Conservation (phyloP, 2,113 vertebrate species). For the Muntiacus reevesi region DNA sequence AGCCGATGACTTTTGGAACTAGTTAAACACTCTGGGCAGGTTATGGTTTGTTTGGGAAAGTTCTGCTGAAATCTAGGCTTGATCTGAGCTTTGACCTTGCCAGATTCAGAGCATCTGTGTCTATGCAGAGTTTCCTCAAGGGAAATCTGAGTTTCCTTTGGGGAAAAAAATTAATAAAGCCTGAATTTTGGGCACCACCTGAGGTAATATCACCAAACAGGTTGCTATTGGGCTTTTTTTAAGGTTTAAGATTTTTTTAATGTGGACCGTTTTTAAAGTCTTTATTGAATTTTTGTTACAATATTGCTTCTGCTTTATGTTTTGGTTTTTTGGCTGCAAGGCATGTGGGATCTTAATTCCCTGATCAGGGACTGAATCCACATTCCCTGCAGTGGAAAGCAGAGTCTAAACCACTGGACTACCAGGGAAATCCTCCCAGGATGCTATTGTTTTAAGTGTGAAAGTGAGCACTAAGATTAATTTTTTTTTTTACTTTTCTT, state of each 20-base stretch:
- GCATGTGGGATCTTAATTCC: not conserved
- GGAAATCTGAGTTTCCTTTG: not conserved
- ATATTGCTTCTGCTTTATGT: not conserved
- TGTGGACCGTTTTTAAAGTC: not conserved
- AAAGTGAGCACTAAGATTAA: not conserved
- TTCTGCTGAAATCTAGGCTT: not conserved
- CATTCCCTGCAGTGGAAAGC: not conserved
- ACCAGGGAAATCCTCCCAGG: not conserved
- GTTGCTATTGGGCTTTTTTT: not conserved
- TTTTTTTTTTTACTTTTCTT: not conserved
- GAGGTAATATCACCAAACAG: not conserved
- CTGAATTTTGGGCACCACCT: not conserved
- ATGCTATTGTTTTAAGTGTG: not conserved
- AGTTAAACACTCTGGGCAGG: not conserved
- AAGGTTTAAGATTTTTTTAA: not conserved
- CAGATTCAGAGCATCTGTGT: not conserved
- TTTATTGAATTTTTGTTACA: not conserved
- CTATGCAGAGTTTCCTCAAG: not conserved
- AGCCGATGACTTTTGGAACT: fast-evolving
- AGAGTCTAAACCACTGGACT: not conserved
- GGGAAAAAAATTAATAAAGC: not conserved
- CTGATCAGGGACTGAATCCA: not conserved
- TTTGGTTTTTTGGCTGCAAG: not conserved
- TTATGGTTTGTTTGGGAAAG: not conserved
- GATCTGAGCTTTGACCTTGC: not conserved